phyloP scores from a whole-genome alignment of 1,140 invertebrate genomes.

The Phymastichus coffea region DNA sequence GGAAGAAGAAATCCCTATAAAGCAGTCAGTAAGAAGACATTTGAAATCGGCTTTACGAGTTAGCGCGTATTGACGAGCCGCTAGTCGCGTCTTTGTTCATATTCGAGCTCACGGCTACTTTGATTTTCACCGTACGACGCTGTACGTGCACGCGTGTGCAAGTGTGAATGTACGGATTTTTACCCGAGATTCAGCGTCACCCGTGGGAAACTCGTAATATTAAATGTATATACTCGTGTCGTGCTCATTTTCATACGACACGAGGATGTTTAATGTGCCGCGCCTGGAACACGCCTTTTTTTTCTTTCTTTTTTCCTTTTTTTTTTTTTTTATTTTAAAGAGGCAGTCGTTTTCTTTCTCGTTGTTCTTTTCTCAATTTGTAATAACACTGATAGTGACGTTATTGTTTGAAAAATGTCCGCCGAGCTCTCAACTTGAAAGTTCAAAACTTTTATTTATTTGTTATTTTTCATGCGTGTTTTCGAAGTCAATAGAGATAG shows the following conservation, averaged over 20 bases:
- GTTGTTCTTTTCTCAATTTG: background rate
- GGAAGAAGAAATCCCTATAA: no score
- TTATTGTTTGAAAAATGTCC: no score
- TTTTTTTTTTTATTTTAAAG: background rate
- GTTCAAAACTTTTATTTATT: no score
- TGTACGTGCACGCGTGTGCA: background rate
- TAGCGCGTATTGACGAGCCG: slow-evolving; percentile 5
- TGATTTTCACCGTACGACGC: background rate
- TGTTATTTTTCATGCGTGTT: no score
- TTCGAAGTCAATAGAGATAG: no score
- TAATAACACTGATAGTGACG: no score
- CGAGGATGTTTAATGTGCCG: slow-evolving; percentile 30
- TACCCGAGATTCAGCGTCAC: slow-evolving; percentile 4
- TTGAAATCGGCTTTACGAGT: slow-evolving; percentile 1
- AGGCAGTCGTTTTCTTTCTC: background rate
- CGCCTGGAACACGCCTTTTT: slow-evolving; percentile 25
- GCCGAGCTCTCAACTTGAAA: no score
- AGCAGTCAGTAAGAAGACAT: no score
- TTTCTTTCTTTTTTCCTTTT: background rate
- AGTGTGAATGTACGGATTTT: background rate
- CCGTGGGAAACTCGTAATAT: slow-evolving; percentile 14
- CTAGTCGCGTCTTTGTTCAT: slow-evolving; percentile 2
- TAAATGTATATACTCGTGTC: background rate
- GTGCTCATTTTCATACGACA: no score
- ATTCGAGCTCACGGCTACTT: background rate